phyloP scores from a whole-genome alignment of 1,140 invertebrate genomes.

The Dendroctonus valens region DNA sequence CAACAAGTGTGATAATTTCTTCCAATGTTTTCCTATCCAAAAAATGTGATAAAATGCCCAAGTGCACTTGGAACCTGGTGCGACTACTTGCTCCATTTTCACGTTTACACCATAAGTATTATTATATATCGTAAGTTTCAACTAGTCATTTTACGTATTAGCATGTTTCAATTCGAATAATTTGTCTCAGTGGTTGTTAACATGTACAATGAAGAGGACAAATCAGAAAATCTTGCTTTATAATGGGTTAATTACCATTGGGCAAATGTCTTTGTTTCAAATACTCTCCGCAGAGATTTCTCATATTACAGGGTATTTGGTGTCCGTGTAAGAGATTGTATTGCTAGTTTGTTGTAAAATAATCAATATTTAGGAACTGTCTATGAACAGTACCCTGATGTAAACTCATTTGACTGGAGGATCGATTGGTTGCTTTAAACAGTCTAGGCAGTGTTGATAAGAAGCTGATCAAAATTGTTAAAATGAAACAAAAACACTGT shows the following conservation, averaged over 20 bases:
- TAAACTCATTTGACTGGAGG: no score
- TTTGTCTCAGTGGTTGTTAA: no score
- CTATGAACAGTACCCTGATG: no score
- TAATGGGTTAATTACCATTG: no score
- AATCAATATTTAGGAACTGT: no score
- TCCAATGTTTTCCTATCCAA: conserved; percentile 4
- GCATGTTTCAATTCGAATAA: no score
- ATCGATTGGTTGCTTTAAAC: no score
- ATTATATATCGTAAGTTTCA: conserved; percentile 35
- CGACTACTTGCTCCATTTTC: conserved; percentile 42
- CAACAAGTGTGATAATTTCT: conserved; percentile 17
- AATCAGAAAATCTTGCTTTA: no score
- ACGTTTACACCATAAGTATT: conserved; percentile 39
- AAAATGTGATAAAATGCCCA: conserved; percentile 35
- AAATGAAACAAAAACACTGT: no score
- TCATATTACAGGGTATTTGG: conserved; percentile 2
- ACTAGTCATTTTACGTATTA: conserved; percentile 37
- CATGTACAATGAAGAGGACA: no score
- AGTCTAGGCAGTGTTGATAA: no score
- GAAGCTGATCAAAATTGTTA: no score
- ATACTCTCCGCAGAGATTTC: conserved; percentile 1
- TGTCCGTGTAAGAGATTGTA: conserved; percentile 3
- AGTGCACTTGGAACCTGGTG: conserved; percentile 11
- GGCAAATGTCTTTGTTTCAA: background rate
- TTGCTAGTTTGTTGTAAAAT: background rate